Percentiles rank a stretch among this genome's conserved stretches.
phyloP scores from a whole-genome alignment of 2,888 invertebrate species.

The Tromatobia lineatoria region DNA sequence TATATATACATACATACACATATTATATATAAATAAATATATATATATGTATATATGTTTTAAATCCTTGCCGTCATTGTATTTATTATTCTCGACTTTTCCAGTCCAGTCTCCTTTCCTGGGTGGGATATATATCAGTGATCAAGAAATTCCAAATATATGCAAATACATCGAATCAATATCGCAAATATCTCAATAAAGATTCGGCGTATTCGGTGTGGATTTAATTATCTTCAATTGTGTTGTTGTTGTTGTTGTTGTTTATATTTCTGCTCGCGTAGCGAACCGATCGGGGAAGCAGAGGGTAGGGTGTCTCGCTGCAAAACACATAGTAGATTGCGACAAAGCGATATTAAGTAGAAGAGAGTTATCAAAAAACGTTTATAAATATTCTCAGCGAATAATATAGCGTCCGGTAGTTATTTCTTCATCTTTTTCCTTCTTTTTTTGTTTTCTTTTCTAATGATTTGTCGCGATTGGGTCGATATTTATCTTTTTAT shows the following conservation, averaged over 20 bases:
- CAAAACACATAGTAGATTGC: constrained; percentile 75
- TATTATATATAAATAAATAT: no score
- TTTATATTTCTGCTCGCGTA: constrained; percentile 14
- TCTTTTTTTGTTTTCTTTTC: constrained; percentile 2
- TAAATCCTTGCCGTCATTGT: constrained; percentile 69
- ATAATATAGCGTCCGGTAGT: constrained; percentile 48
- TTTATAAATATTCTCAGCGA: constrained; percentile 78
- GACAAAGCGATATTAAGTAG: constrained; percentile 75
- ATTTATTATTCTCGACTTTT: constrained; percentile 63
- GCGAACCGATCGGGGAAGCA: constrained; percentile 32
- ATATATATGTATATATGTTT: constrained; percentile 62
- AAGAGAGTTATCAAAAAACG: constrained; percentile 80
- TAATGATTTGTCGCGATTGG: constrained; percentile 14
- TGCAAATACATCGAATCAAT: constrained; percentile 20
- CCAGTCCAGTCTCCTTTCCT: constrained; percentile 53
- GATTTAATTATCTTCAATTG: no score
- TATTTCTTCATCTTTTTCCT: not conserved
- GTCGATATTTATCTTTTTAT: constrained; percentile 20
- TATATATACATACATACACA: constrained; percentile 37
- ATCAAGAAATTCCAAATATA: constrained; percentile 24
- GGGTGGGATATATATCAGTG: constrained; percentile 11
- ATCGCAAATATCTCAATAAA: not conserved
- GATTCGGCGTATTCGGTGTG: constrained; percentile 1
- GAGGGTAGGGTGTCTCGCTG: constrained; percentile 65
- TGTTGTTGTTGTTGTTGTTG: constrained; percentile 21